Evolutionary conservation across 2,113 vertebrate species (phyloP), one percentile per base, ranked within the genome.

Genomic region (Oncorhynchus keta): DNA sequence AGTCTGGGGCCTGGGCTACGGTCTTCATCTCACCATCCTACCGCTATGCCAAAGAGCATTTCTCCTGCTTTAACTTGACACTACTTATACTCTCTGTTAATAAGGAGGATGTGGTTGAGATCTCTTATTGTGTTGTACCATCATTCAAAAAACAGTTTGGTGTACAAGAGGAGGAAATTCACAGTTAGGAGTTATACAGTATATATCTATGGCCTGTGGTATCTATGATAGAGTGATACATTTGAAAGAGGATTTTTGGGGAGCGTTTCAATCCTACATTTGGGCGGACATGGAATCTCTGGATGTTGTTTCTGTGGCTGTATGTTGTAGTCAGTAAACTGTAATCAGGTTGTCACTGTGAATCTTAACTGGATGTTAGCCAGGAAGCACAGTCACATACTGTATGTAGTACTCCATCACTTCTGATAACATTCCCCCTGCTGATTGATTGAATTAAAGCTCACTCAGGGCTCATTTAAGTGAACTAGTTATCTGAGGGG

Each of bases 401-500:
- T 45, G 39, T 45, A 9, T 28, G 26, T 28, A 28, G 39, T 45
- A 45, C 39, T 45, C 39, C 39, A 45, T 45, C 9, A 3, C 39
- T 55, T 80, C 78, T 77, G 82, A 85, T 85, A 74, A 79, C 74
- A 84, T 69, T 51, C 62, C 51, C 26, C 22, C 55, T 22, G 72
- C 71, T 73, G 72, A 77, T 81, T 28, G 77, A 81, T 82, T 77
- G 30, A 79, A 81, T 83, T 73, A 76, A 75, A 83, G 39, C 69
- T 77, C 55, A 48, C 80, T 75, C 32, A 74, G 74, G 78, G 68
- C 62, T 59, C 13, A 39, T 51, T 24, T 39, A 45, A 57, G 55
- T 6, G 18, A 57, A 20, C 13, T 57, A 57, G 55, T 57, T 45
- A 57, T 57, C 55, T 6, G 13, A 18, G 3, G 26, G 26, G 30